Evolutionary conservation across 2,888 invertebrate genomes (phyloP), one percentile per base, ranked within the genome.

Genomic region (Mythimna ferrago): DNA sequence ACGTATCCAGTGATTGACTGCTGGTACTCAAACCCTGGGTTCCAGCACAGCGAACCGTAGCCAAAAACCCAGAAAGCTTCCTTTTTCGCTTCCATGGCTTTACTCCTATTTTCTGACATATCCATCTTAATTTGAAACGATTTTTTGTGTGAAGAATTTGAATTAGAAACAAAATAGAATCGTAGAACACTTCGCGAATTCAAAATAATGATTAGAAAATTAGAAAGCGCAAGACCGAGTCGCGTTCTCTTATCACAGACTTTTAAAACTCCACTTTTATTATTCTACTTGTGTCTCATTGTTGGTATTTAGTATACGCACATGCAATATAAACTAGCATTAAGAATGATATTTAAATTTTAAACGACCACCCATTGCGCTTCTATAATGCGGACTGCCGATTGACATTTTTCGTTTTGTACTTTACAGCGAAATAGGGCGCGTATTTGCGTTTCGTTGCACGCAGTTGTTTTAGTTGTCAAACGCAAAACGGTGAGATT

Each of bases 21-120:
- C 87, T 97, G 97, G 91, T 97, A 99, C 68, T 98, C 97, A 92
- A 99, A 99, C 67, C 99, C 99, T 0, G 99, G 99, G 94, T 98
- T 97, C 99, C 99, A 99, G 94, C 99, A 98, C 65, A 99, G 94
- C 0, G 99, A 99, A 6, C 99, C 99, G 89, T 99, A 99, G 1
- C 99, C 99, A 91, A 99, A 99, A 41, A 99, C 97, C 99, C 99
- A 99, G 90, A 98, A 92, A 32, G 96, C 95, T 74, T 96, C 96
- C 65, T 92, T 95, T 83, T 94, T 90, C 67, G 86, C 83, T 74
- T 68, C 84, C 69, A 54, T 69, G 54, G n/a, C 16, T 71, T 75
- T 78, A 71, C 66, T 81, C 65, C 92, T 92, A 65, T 69, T 73
- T 73, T 81, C 84, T 63, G 83, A 76, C 75, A 65, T 78, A 66